Evolutionary conservation across 2,888 invertebrate genomes (phyloP).

Genomic region (Ornithoptera alexandrae): DNA sequence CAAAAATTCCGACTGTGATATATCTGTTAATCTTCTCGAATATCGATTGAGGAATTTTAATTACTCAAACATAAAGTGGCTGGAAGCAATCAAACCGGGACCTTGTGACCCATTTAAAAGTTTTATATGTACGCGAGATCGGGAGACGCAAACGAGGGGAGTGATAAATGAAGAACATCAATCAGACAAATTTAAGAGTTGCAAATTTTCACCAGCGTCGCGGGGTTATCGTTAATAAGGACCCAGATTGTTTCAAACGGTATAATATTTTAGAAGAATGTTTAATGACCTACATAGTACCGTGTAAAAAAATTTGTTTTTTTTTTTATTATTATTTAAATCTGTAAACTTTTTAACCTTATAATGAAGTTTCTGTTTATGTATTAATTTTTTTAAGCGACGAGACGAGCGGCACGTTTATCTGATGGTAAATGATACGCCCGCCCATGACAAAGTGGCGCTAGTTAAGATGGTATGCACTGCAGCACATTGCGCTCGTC

Average conservation of each 20-base stretch:
- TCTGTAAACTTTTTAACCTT: too few species aligned
- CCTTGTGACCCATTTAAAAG: conserved; percentile 79
- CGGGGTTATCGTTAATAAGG: conserved; percentile 55
- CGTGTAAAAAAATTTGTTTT: too few species aligned
- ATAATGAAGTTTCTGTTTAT: too few species aligned
- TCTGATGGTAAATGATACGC: too few species aligned
- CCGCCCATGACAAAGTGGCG: too few species aligned
- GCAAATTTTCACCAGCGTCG: conserved; percentile 70
- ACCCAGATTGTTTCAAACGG: conserved; percentile 55
- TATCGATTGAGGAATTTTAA: conserved; percentile 72
- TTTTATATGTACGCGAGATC: conserved; percentile 57
- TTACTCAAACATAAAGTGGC: conserved; percentile 62
- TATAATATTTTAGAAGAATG: conserved; percentile 43
- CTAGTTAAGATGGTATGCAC: too few species aligned
- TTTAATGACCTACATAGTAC: neutral
- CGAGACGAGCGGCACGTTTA: too few species aligned
- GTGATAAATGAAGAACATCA: conserved; percentile 78
- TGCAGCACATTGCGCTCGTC: too few species aligned
- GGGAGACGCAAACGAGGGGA: conserved; percentile 64
- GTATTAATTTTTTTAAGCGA: too few species aligned
- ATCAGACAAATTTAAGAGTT: conserved; percentile 76
- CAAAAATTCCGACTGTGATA: neutral
- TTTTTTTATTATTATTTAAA: too few species aligned
- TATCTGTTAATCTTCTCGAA: conserved; percentile 29
- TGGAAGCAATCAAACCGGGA: conserved; percentile 64